phyloP scores from a whole-genome alignment of 1,140 invertebrate species.

The Paraescarpia echinospica region DNA sequence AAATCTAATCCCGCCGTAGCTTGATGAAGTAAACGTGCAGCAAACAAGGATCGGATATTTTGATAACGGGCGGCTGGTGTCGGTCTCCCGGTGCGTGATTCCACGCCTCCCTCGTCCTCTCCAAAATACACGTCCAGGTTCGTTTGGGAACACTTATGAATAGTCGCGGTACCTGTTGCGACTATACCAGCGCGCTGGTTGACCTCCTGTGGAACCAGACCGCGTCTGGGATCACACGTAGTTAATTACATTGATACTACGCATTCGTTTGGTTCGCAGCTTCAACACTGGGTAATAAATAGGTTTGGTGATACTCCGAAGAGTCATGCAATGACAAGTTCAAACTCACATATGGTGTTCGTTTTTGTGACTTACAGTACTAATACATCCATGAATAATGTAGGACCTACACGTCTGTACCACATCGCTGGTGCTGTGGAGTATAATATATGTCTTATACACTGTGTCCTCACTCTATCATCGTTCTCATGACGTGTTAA shows the following conservation, averaged over 20 bases:
- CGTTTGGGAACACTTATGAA: background rate
- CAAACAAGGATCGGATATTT: background rate
- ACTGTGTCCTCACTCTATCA: background rate
- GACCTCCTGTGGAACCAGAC: background rate
- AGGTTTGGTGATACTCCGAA: background rate
- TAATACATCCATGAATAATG: background rate
- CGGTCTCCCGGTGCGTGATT: background rate
- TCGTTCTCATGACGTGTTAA: background rate
- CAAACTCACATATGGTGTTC: background rate
- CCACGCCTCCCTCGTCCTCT: background rate
- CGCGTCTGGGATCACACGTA: background rate
- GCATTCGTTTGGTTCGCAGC: background rate
- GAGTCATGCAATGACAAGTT: background rate
- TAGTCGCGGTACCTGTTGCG: background rate
- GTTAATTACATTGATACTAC: background rate
- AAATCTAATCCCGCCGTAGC: background rate
- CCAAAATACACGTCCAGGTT: background rate
- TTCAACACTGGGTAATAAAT: background rate
- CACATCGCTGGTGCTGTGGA: background rate
- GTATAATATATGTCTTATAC: background rate
- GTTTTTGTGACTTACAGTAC: background rate
- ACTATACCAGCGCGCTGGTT: background rate
- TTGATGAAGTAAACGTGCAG: background rate
- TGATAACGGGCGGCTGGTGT: background rate
- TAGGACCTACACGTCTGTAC: background rate